Base-by-base conservation (phyloP, 2,113 vertebrate genomes). In the Opisthocomus hoazin region DNA sequence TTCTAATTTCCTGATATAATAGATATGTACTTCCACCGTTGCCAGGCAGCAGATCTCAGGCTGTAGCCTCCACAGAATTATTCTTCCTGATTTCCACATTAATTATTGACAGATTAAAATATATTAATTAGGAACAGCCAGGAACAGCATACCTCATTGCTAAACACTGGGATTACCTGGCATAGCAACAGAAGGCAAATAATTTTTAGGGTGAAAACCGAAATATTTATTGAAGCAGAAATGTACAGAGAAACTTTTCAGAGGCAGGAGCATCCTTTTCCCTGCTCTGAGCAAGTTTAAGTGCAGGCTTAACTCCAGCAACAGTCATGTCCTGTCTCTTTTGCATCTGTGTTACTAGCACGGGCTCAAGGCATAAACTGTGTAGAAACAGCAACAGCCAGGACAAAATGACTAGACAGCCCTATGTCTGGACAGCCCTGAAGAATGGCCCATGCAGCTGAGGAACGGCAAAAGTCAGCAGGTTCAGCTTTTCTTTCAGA, bases 1-100 rank as follows among this genome's bases (percentile, higher is more conserved):
- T 96, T 92, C 96, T 96, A 65, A 95, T 95, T 97, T 94, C 87
- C 84, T 87, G 39, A 70, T 89, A 66, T 56, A 87, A 84, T 41
- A 12, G 66, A 92, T 95, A 80, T 60, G 61, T 84, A 93, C 77
- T 91, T 84, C 57, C 37, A 89, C 54, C 0, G 82, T 94, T 97
- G 94, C 87, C 90, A 95, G 84, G 96, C 87, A 94, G 91, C 94
- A 91, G 87, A 89, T 79, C 84, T 92, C 86, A 89, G 86, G 39
- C 92, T 89, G 41, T 43, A 90, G 81, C 46, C 81, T 94, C 89
- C 64, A 50, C 0, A 1, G 66, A 75, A 82, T 79, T 89, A 89
- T 83, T 91, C 91, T 89, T 93, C 50, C 60, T 2, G 34, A 91
- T 93, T 89, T 92, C 66, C 74, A 77, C 77, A 87, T 91, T 87